phyloP scores from a whole-genome alignment of 1,140 invertebrate genomes.

The Pseudomyrmex flavicornis region DNA sequence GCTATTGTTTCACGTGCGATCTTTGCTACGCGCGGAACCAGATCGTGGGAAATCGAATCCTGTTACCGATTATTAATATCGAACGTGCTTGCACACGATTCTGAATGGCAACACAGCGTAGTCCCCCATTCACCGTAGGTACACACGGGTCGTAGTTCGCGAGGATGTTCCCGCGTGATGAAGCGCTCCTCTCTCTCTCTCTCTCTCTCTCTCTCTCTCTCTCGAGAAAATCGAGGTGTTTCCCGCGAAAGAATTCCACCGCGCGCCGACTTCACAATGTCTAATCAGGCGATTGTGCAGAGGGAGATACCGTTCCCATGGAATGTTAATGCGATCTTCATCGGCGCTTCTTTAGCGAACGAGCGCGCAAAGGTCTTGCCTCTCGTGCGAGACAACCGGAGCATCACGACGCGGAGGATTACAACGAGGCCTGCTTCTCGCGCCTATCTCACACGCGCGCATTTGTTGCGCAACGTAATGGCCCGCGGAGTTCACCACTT shows the following conservation, averaged over 20 bases:
- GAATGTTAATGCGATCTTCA: constrained; percentile 81
- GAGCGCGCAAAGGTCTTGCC: constrained; percentile 23
- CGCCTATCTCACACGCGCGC: constrained; percentile 70
- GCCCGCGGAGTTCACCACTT: constrained; percentile 35
- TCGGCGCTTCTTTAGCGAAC: constrained; percentile 58
- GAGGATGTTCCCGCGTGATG: constrained; percentile 54
- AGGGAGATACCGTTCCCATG: constrained; percentile 81
- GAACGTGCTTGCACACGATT: background rate
- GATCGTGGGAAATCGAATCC: background rate
- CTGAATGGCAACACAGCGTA: constrained; percentile 3
- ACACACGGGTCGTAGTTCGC: background rate
- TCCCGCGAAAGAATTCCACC: constrained; percentile 53
- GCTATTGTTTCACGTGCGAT: background rate
- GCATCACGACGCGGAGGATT: constrained; percentile 13
- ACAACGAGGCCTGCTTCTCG: background rate
- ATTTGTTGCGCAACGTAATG: constrained; percentile 73
- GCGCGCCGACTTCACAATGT: constrained; percentile 46
- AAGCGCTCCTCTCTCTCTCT: constrained; percentile 24
- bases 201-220: no score
- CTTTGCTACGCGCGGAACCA: background rate
- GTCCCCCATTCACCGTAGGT: constrained; percentile 3
- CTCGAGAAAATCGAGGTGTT: constrained; percentile 61
- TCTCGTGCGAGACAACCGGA: constrained; percentile 58
- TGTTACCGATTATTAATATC: constrained; percentile 23
- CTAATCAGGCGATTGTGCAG: constrained; percentile 71